Conservation (phyloP, 2,888 invertebrate species). For the Caenorhabditis imperialis region DNA sequence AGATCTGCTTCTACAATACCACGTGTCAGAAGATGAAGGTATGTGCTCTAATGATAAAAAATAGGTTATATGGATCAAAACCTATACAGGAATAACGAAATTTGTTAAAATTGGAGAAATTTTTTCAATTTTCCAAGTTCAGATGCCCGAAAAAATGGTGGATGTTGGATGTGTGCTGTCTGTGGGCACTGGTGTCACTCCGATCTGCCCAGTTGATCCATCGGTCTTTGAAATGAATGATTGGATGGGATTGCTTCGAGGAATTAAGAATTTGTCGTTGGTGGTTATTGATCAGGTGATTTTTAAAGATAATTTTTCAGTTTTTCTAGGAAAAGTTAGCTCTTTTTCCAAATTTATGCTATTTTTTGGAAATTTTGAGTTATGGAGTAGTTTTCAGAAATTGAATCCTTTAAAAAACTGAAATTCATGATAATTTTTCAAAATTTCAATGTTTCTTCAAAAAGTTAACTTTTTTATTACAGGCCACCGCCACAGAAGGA, state of each 20-base stretch:
- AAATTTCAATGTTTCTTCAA: too few relatives aligned
- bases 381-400: background rate
- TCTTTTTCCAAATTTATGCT: too few relatives aligned
- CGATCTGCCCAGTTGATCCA: conserved; percentile 80
- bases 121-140: too few relatives aligned
- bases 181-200: conserved; percentile 83
- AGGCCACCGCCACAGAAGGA: conserved; percentile 94
- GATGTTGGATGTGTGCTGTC: conserved; percentile 87
- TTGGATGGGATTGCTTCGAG: conserved; percentile 79
- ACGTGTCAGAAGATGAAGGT: conserved; percentile 82
- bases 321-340: too few relatives aligned
- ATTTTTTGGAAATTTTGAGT: background rate
- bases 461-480: conserved; percentile 12
- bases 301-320: background rate
- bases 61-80: too few relatives aligned
- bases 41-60: background rate
- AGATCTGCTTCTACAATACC: conserved; percentile 90
- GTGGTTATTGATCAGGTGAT: conserved; percentile 91
- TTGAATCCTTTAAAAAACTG: background rate
- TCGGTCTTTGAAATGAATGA: conserved; percentile 86
- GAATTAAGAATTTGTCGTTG: conserved; percentile 87
- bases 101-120: too few relatives aligned
- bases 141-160: conserved; percentile 81
- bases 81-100: background rate
- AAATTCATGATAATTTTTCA: too few relatives aligned